These are phyloP conservation scores for Plagodis pulveraria DNA, from an alignment of 2,888 invertebrate species.

Conservation along the genomic window DNA sequence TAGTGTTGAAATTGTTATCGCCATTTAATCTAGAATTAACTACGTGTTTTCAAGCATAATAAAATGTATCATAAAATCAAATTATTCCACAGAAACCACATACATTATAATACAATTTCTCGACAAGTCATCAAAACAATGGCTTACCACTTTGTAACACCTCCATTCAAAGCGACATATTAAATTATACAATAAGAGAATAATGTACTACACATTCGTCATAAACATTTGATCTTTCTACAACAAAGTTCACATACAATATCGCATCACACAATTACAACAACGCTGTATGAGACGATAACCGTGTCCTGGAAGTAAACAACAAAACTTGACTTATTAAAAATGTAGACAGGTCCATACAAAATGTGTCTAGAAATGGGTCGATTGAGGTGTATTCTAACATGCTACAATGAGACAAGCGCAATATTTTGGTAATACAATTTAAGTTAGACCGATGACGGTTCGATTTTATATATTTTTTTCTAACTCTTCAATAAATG, in stretches of 20 bases:
- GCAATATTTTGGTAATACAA: background rate
- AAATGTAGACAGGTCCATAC: background rate
- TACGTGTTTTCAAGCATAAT: too few species aligned
- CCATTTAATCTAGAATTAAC: too few species aligned
- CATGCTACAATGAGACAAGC: background rate
- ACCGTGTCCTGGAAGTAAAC: conserved; percentile 9
- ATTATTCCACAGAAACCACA: too few species aligned
- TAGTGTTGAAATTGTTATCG: too few species aligned
- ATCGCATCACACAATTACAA: conserved; percentile 20
- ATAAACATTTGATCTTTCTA: conserved; percentile 8
- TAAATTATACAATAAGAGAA: background rate
- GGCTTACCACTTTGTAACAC: too few species aligned
- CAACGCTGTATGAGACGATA: conserved; percentile 16
- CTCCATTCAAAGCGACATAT: too few species aligned
- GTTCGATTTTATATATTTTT: too few species aligned
- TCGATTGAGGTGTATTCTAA: background rate
- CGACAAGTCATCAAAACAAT: too few species aligned
- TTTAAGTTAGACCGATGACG: too few species aligned
- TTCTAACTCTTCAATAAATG: too few species aligned
- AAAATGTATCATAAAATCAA: too few species aligned
- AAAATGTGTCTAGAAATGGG: background rate
- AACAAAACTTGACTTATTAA: background rate
- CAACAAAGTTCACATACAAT: conserved; percentile 17
- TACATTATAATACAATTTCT: too few species aligned
- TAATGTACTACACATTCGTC: background rate